Evolutionary conservation across 2,888 invertebrate genomes (phyloP).

Genomic region (Halictus quadricinctus): DNA sequence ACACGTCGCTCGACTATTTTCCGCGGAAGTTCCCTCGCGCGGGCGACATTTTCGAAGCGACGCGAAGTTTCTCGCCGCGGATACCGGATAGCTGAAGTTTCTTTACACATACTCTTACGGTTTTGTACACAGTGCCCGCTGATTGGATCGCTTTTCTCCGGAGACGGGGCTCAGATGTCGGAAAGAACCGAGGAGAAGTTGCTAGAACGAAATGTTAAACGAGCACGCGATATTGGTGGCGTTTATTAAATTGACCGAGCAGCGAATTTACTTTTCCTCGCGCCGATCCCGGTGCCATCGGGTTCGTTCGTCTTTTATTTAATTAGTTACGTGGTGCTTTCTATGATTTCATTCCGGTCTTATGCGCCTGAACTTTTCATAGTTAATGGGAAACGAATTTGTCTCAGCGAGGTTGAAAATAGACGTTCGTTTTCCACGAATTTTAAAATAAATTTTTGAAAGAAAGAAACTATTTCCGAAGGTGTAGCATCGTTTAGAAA

Average conservation of each 20-base stretch:
- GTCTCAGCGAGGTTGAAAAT: no score
- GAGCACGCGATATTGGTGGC: neutral
- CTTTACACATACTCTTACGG: neutral
- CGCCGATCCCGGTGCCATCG: no score
- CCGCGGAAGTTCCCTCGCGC: neutral
- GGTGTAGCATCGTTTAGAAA: no score
- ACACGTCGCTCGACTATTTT: constrained; percentile 7
- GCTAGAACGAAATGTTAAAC: neutral
- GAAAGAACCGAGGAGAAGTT: neutral
- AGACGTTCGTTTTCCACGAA: no score
- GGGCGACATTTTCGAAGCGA: constrained; percentile 4
- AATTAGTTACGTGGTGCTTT: neutral
- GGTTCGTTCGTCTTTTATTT: neutral
- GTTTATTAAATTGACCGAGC: neutral
- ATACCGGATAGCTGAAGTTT: constrained; percentile 13
- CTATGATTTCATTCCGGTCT: no score
- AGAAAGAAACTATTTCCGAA: no score
- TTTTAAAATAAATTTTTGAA: no score
- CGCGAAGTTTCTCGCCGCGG: neutral
- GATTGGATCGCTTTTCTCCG: neutral
- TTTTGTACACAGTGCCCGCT: neutral
- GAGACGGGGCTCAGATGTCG: neutral
- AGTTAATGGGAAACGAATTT: no score
- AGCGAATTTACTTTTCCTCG: neutral
- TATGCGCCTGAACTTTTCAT: no score